Evolutionary conservation across 2,888 invertebrate species (phyloP).

Genomic region (Lomographa bimaculata): DNA sequence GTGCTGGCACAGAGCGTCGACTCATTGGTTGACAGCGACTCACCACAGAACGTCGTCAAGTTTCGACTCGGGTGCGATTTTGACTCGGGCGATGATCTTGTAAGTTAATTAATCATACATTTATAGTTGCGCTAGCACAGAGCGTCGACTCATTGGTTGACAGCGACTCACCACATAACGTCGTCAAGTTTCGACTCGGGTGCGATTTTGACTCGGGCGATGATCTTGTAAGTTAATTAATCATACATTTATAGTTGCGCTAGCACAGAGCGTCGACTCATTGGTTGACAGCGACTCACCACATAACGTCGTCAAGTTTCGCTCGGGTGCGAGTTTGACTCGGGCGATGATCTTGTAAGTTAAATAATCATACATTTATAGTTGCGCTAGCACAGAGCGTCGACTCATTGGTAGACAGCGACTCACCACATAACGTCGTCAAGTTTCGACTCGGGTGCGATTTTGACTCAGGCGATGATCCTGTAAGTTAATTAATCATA

Average conservation of each 20-base stretch:
- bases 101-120: conserved; percentile 54
- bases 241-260: too few species aligned
- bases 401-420: conserved; percentile 91
- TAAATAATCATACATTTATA: too few species aligned
- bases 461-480: conserved; percentile 86
- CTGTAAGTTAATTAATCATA: too few species aligned
- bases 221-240: conserved; percentile 80
- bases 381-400: conserved; percentile 89
- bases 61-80: conserved; percentile 91
- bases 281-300: conserved; percentile 92
- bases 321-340: conserved; percentile 89
- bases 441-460: conserved; percentile 92
- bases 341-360: conserved; percentile 86
- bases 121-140: conserved; percentile 88
- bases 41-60: conserved; percentile 91
- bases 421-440: conserved; percentile 90
- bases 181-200: conserved; percentile 91
- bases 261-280: conserved; percentile 90
- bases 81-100: conserved; percentile 86
- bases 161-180: conserved; percentile 90
- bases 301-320: conserved; percentile 92
- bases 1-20: conserved; percentile 90
- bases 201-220: conserved; percentile 88
- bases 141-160: conserved; percentile 92
- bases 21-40: conserved; percentile 90